phyloP scores from a whole-genome alignment of 2,888 invertebrate genomes.

The Schizotus pectinicornis region DNA sequence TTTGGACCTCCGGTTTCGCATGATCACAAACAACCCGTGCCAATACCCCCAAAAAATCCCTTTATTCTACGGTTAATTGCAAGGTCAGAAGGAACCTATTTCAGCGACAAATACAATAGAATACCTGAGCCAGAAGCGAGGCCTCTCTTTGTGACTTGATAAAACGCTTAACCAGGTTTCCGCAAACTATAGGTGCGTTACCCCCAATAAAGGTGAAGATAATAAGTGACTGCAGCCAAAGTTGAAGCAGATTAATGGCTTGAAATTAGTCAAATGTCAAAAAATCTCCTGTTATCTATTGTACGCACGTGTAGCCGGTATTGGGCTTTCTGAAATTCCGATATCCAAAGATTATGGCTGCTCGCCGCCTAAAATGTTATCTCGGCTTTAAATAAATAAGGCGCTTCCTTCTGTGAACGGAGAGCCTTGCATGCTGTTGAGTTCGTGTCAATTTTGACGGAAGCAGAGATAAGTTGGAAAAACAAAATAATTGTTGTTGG shows the following conservation, averaged over 20 bases:
- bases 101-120: slow-evolving; percentile 33
- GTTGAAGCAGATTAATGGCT: slow-evolving; percentile 55
- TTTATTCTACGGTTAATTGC: slow-evolving; percentile 19
- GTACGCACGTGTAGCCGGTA: slow-evolving; percentile 48
- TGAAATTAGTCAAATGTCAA: slow-evolving; percentile 56
- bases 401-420: too few species aligned
- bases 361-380: too few species aligned
- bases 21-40: too few species aligned
- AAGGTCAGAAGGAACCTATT: slow-evolving; percentile 21
- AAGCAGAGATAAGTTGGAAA: too few species aligned
- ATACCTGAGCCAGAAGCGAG: slow-evolving; percentile 37
- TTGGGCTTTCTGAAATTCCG: slow-evolving; percentile 1
- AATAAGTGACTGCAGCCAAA: slow-evolving; percentile 48
- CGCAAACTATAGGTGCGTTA: slow-evolving; percentile 46
- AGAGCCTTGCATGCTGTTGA: too few species aligned
- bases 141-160: slow-evolving; percentile 42
- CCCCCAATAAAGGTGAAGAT: slow-evolving; percentile 44
- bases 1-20: too few species aligned
- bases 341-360: too few species aligned
- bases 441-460: too few species aligned
- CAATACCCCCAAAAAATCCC: slow-evolving; percentile 15
- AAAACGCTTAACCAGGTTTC: slow-evolving; percentile 43
- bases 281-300: slow-evolving; percentile 52
- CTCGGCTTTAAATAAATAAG: too few species aligned
- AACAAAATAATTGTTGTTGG: too few species aligned